A percentile compares a stretch with the other conserved stretches of the same genome.
Evolutionary conservation across 2,113 vertebrate species (phyloP).

Genomic region (Natator depressus): DNA sequence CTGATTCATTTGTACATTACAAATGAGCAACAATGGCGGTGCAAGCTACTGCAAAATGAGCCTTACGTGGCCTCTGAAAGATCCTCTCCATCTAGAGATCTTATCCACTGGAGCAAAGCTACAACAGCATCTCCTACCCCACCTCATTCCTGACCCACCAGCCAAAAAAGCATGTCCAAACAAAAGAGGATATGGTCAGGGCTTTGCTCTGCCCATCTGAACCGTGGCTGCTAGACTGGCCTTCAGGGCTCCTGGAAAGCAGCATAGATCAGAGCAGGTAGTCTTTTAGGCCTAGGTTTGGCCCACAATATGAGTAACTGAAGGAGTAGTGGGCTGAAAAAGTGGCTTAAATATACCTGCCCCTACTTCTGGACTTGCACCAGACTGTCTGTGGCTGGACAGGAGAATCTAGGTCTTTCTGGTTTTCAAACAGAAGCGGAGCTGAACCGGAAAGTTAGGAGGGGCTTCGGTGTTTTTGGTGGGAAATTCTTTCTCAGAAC

Average conservation of each 20-base stretch:
- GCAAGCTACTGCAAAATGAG: neutral
- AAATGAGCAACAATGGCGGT: neutral
- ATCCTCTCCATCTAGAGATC: neutral
- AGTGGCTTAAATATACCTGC: neutral
- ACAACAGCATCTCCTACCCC: neutral
- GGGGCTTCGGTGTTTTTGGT: neutral
- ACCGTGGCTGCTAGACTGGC: neutral
- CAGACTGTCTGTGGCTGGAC: neutral
- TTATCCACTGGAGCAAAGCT: neutral
- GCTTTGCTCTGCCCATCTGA: neutral
- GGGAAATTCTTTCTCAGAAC: neutral
- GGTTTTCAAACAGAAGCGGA: neutral
- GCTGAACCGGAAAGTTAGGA: neutral
- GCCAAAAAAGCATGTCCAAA: neutral
- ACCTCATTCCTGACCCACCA: neutral
- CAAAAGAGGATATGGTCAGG: neutral
- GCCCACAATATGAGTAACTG: neutral
- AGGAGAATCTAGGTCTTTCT: neutral
- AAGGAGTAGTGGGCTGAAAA: neutral
- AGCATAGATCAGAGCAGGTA: neutral
- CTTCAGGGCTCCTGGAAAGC: neutral
- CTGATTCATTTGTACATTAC: neutral
- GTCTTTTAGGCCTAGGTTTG: neutral
- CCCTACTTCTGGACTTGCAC: accelerated
- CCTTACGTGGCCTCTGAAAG: neutral